phyloP scores from a whole-genome alignment of 1,140 invertebrate genomes.

The Sinella curviseta region DNA sequence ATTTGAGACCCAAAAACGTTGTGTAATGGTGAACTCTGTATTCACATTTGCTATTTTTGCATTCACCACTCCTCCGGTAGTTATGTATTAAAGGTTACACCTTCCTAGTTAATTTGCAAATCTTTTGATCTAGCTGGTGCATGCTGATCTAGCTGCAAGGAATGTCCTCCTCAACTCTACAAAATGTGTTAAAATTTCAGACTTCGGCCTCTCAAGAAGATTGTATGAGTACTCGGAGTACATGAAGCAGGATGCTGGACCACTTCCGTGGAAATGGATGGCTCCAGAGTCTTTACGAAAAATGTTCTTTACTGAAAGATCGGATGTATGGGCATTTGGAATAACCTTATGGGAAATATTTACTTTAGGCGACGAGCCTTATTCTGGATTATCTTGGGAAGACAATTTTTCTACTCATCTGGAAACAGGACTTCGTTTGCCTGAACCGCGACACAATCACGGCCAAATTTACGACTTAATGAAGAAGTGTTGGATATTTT shows the following conservation, averaged over 20 bases:
- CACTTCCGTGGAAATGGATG: background rate
- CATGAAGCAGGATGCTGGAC: background rate
- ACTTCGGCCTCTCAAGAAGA: background rate
- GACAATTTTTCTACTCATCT: too few relatives aligned
- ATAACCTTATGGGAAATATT: background rate
- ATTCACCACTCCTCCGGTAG: too few relatives aligned
- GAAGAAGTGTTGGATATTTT: too few relatives aligned
- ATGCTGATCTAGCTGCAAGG: background rate
- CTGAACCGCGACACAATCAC: too few relatives aligned
- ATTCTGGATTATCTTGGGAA: background rate
- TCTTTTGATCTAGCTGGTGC: background rate
- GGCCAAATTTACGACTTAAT: too few relatives aligned
- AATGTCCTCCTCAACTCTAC: background rate
- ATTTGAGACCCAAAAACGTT: too few relatives aligned
- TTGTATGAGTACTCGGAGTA: background rate
- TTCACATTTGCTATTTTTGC: too few relatives aligned
- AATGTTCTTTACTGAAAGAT: background rate
- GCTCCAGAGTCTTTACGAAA: background rate
- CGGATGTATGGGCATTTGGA: background rate
- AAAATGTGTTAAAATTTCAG: background rate
- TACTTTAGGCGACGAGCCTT: background rate
- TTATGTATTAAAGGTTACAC: too few relatives aligned
- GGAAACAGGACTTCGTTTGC: too few relatives aligned
- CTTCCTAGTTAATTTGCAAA: too few relatives aligned
- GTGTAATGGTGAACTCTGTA: too few relatives aligned